Conservation (phyloP, 2,113 vertebrate genomes). For the Colinus virginianus region DNA sequence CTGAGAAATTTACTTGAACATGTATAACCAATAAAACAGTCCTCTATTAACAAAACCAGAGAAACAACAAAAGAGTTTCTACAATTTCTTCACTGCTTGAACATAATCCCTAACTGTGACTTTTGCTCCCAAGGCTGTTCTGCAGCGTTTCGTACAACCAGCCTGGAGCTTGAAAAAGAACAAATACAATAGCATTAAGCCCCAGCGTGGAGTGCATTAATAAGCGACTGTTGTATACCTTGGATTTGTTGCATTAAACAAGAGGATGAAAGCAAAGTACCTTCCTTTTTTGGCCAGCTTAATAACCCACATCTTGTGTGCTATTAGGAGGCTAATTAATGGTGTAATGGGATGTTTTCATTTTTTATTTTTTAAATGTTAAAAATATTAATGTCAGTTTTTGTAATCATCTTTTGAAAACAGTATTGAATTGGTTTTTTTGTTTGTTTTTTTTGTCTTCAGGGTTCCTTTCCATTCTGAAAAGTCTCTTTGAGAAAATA, state of each 20-base stretch:
- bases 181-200: constrained; percentile 52
- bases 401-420: neutral
- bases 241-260: constrained; percentile 28
- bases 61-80: constrained; percentile 47
- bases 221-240: constrained; percentile 15
- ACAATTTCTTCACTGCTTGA: constrained; percentile 32
- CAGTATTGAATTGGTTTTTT: neutral
- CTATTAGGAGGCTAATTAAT: constrained; percentile 14
- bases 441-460: neutral
- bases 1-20: constrained; percentile 44
- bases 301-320: neutral
- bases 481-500: neutral
- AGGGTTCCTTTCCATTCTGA: neutral
- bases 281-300: constrained; percentile 11
- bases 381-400: neutral
- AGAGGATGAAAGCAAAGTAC: constrained; percentile 41
- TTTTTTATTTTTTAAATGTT: neutral
- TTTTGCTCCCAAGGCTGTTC: constrained; percentile 41
- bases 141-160: constrained; percentile 34
- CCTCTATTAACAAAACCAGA: constrained; percentile 14
- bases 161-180: constrained; percentile 37
- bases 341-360: neutral
- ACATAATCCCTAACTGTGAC: constrained; percentile 40
- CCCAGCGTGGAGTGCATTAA: constrained; percentile 31
- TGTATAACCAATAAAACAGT: neutral